A percentile compares a stretch with the other conserved stretches of the same genome.
Evolutionary conservation across 2,888 invertebrate species (phyloP).

Genomic region (Acrobasis consociella): DNA sequence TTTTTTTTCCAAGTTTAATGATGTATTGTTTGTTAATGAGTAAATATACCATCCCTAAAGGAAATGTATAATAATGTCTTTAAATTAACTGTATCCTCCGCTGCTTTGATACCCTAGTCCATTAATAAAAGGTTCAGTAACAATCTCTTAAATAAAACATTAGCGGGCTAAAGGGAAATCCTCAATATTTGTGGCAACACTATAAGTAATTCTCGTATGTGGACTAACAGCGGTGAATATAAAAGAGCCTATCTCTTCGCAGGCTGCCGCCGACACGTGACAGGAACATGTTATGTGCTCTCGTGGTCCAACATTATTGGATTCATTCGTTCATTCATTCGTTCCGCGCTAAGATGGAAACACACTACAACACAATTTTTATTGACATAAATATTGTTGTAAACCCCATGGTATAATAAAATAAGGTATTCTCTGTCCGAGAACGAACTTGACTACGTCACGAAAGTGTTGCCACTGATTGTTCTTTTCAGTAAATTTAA

Average conservation of each 20-base stretch:
- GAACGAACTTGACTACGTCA: no score
- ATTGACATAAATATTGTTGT: not conserved
- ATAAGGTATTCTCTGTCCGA: no score
- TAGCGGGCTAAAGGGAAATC: not conserved
- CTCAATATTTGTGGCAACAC: slow-evolving; percentile 32
- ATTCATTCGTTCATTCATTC: slow-evolving; percentile 43
- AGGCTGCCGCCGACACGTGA: slow-evolving; percentile 47
- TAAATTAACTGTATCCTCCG: not conserved
- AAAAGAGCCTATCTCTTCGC: slow-evolving; percentile 49
- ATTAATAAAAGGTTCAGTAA: not conserved
- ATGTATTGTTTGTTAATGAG: no score
- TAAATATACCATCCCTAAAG: no score
- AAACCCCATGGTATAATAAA: no score
- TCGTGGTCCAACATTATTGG: slow-evolving; percentile 45
- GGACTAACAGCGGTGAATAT: slow-evolving; percentile 50
- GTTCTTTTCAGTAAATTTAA: no score
- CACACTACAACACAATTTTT: not conserved
- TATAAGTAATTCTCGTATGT: slow-evolving; percentile 46
- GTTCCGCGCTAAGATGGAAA: slow-evolving; percentile 9
- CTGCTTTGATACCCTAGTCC: not conserved
- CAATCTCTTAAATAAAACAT: slow-evolving; percentile 1
- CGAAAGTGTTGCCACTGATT: no score
- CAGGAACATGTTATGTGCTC: slow-evolving; percentile 45
- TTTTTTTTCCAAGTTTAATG: no score
- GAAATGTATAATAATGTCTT: not conserved